Base-by-base conservation (phyloP, 2,888 invertebrate species). In the Pristionchus maxplancki region DNA sequence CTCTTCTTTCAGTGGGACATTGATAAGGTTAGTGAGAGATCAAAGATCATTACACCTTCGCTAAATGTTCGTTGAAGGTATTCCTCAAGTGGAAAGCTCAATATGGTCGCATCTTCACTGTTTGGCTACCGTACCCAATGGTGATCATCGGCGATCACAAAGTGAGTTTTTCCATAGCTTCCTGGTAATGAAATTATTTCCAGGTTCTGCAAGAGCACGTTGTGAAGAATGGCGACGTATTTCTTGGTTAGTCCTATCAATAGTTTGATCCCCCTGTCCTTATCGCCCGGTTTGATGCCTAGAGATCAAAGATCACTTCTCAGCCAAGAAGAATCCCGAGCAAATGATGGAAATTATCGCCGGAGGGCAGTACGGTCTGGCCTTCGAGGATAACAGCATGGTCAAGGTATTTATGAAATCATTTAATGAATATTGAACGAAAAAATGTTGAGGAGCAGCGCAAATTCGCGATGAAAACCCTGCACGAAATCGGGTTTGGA, bases 141-240 rank as follows among this genome's bases (percentile, higher is more conserved):
- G 83, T 48, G 11, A 17, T 48, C 13, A 48, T 48, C 48, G 48
- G 48, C 48, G 48, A 48, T 48, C 17, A 34, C 17, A 84, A 84
- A 62, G 83, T 84, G 34, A 62, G 48, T 58, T 58, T 83, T 40
- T 71, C 24, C 17, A 31, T 20, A 24, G 9, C n/a, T n/a, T n/a
- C n/a, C n/a, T n/a, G n/a, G n/a, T n/a, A n/a, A n/a, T n/a, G n/a
- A n/a, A n/a, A n/a, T n/a, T n/a, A n/a, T n/a, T n/a, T 40, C 20
- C 6, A 84, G 84, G n/a, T 84, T 9, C 62, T 84, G 24, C 84
- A 84, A 58, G 84, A 84, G 62, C 58, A 62, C 15, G 62, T n/a
- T n/a, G n/a, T n/a, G n/a, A n/a, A n/a, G n/a, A n/a, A n/a, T n/a
- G n/a, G n/a, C n/a, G n/a, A n/a, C 58, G 37, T 58, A 20, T 83